Evolutionary conservation across 2,113 vertebrate species (phyloP).

Genomic region (Meles meles): DNA sequence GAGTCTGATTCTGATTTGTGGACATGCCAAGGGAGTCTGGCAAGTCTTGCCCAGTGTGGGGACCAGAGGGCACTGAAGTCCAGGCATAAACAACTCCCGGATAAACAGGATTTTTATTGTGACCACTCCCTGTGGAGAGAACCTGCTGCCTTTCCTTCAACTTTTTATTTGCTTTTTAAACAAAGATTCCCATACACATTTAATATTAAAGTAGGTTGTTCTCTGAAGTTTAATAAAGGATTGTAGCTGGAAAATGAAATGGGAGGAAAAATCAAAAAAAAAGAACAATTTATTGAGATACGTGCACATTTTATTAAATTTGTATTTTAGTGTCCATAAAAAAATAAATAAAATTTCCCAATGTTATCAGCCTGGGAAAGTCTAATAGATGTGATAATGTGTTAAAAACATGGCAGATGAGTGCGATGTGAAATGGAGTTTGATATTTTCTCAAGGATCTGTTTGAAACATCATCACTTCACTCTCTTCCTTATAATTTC

Average conservation of each 20-base stretch:
- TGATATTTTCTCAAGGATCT: background rate
- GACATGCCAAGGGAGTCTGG: background rate
- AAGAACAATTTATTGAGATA: too few species aligned
- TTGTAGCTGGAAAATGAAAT: background rate
- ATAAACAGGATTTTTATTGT: background rate
- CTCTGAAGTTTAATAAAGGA: slow-evolving; percentile 32
- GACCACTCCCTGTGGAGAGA: background rate
- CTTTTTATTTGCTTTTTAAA: background rate
- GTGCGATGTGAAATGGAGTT: background rate
- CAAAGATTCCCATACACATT: background rate
- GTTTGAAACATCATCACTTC: background rate
- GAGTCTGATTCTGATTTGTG: background rate
- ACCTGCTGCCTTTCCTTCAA: background rate
- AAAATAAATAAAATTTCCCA: background rate
- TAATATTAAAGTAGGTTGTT: background rate
- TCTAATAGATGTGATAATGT: background rate
- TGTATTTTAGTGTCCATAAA: background rate
- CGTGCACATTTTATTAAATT: too few species aligned
- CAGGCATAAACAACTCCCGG: background rate
- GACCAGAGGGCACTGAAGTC: background rate
- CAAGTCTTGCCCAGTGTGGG: background rate
- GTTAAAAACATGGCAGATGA: background rate
- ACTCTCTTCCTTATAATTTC: background rate
- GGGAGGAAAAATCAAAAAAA: too few species aligned
- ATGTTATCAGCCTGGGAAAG: background rate